Conservation (phyloP, 2,113 vertebrate genomes). For the Pelvicachromis taeniatus region DNA sequence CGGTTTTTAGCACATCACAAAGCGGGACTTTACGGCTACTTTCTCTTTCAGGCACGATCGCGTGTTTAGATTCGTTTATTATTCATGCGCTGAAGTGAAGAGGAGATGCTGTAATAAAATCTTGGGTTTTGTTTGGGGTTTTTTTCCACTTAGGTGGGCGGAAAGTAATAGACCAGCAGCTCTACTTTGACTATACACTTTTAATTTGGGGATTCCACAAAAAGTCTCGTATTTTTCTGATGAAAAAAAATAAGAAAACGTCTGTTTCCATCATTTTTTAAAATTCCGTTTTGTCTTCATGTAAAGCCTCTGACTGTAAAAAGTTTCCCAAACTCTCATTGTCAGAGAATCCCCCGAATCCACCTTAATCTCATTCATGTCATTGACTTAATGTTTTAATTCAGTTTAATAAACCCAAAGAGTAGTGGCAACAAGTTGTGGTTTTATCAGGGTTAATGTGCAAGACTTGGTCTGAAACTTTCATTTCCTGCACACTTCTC, state of each 20-base stretch:
- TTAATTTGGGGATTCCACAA: neutral
- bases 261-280: fast-evolving
- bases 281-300: neutral
- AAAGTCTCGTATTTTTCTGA: neutral
- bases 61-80: neutral
- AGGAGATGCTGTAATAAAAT: neutral
- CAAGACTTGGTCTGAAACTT: too few species aligned
- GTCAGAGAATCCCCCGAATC: fast-evolving
- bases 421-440: neutral
- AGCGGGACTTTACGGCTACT: neutral
- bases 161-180: neutral
- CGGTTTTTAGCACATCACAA: neutral
- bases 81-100: neutral
- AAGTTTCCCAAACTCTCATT: neutral
- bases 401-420: neutral
- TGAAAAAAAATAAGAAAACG: neutral
- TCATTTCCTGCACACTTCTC: neutral
- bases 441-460: neutral
- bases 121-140: neutral
- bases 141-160: neutral
- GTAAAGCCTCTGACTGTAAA: neutral
- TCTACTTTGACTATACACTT: neutral
- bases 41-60: neutral
- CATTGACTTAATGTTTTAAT: neutral
- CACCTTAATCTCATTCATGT: fast-evolving